phyloP scores from a whole-genome alignment of 2,113 vertebrate genomes.

The Zosterops lateralis region DNA sequence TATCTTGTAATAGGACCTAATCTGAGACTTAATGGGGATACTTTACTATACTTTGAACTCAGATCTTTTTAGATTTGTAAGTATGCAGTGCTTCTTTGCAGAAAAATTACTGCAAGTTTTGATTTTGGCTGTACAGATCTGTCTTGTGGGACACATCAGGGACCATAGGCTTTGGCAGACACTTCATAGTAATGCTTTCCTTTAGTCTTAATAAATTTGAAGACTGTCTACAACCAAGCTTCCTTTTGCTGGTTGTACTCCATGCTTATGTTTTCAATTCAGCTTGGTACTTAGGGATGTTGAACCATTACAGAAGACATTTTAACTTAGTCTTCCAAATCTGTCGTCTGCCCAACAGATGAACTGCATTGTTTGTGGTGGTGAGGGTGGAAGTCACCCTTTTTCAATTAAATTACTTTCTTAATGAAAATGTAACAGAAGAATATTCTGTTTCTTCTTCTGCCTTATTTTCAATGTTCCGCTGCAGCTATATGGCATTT shows the following conservation, averaged over 20 bases:
- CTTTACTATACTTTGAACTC: neutral
- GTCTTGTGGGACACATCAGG: neutral
- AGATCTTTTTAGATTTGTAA: neutral
- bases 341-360: conserved; percentile 24
- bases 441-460: neutral
- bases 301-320: neutral
- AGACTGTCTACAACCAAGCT: neutral
- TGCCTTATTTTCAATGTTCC: neutral
- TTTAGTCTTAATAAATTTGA: neutral
- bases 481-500: neutral
- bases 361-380: neutral
- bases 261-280: conserved; percentile 36
- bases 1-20: neutral
- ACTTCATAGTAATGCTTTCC: neutral
- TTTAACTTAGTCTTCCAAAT: conserved; percentile 8
- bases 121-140: neutral
- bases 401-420: conserved; percentile 28
- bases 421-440: neutral
- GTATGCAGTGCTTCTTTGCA: neutral
- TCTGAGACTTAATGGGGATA: neutral
- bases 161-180: neutral
- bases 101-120: neutral
- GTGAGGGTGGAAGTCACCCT: neutral
- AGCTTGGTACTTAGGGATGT: neutral
- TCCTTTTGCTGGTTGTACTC: neutral